A percentile compares a stretch with the other conserved stretches of the same genome.
Evolutionary conservation across 1,140 invertebrate genomes (phyloP).

Genomic region (Xylocopa sonorina): DNA sequence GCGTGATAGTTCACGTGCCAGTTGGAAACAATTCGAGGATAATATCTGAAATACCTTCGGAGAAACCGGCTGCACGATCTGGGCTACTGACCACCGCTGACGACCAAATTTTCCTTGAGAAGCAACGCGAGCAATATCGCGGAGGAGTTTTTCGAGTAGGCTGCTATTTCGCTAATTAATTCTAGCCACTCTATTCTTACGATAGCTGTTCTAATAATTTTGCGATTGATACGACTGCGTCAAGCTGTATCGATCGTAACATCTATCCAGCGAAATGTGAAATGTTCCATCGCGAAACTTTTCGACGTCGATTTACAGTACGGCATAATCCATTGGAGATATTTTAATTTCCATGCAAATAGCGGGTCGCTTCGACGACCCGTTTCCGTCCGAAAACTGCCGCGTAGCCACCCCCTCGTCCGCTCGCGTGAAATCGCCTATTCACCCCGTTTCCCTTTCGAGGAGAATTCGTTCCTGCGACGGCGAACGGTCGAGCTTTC

Average conservation of each 20-base stretch:
- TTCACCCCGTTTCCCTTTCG: neutral
- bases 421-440: neutral
- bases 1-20: slow-evolving; percentile 66
- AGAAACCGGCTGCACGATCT: slow-evolving; percentile 25
- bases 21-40: slow-evolving; percentile 57
- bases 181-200: no score
- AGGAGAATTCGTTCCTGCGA: neutral
- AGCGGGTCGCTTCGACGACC: neutral
- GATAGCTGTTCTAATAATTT: no score
- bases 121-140: no score
- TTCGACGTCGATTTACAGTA: slow-evolving; percentile 2
- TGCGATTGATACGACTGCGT: no score
- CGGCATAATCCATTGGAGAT: slow-evolving; percentile 8
- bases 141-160: no score
- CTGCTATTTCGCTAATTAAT: no score
- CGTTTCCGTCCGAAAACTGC: neutral
- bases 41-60: slow-evolving; percentile 56
- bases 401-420: neutral
- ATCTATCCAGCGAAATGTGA: neutral
- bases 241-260: no score
- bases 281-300: neutral
- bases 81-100: slow-evolving; percentile 32
- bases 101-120: neutral
- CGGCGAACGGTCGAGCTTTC: neutral
- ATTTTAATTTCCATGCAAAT: slow-evolving; percentile 35